Conservation (phyloP, 2,113 vertebrate genomes). For the Grantiella picta region DNA sequence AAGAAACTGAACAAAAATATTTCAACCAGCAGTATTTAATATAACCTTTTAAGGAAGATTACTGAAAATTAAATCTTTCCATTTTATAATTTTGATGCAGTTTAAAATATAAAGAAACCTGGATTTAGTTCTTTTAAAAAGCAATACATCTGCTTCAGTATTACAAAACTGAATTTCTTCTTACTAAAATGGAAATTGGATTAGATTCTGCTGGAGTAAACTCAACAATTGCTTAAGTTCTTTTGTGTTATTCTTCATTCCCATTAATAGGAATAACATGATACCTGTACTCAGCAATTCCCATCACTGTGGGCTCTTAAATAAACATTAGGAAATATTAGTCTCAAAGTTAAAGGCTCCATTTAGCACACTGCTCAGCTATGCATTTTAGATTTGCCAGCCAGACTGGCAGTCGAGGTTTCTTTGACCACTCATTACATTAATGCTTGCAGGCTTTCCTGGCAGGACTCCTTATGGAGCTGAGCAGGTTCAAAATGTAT, state of each 20-base stretch:
- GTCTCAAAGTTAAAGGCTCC: background rate
- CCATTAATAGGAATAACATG: slow-evolving; percentile 32
- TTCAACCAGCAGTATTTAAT: background rate
- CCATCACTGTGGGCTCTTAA: slow-evolving; percentile 1
- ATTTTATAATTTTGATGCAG: background rate
- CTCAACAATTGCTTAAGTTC: slow-evolving; percentile 43
- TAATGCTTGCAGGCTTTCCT: background rate
- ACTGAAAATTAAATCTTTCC: background rate
- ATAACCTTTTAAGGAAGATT: background rate
- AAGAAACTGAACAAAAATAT: background rate
- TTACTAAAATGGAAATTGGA: slow-evolving; percentile 62
- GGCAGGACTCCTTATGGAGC: background rate
- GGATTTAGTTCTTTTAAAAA: background rate
- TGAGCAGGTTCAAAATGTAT: background rate
- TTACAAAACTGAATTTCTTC: background rate
- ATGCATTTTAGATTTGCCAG: background rate
- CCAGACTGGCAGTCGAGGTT: background rate
- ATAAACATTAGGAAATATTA: slow-evolving; percentile 45
- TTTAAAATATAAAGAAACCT: background rate
- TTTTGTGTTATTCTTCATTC: slow-evolving; percentile 25
- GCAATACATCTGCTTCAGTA: background rate
- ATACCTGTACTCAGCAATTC: slow-evolving; percentile 1
- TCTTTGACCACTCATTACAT: background rate
- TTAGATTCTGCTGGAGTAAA: slow-evolving; percentile 24
- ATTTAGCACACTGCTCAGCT: background rate